These are phyloP conservation scores for Porites lutea DNA, from an alignment of 64 coral and sea anemone species.

Conservation along the genomic window DNA sequence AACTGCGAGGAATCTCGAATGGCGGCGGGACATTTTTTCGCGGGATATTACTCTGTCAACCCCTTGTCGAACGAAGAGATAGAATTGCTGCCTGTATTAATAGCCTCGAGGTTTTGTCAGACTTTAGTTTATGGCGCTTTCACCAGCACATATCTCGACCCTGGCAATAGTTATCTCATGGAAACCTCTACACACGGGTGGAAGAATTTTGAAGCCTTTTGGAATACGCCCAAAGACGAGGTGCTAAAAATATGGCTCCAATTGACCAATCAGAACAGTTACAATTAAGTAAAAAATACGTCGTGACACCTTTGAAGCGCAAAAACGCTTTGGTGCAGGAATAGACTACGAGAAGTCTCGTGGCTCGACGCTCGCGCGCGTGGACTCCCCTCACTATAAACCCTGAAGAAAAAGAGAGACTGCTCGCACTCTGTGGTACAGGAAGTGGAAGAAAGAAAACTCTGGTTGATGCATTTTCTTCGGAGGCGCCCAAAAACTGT, in stretches of 20 bases:
- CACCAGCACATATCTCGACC: neutral
- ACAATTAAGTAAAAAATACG: no score
- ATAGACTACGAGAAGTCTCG: no score
- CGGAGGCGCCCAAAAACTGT: no score
- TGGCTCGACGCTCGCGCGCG: no score
- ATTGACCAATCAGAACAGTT: neutral
- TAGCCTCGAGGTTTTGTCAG: constrained; percentile 67
- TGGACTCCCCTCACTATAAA: no score
- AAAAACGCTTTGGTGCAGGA: no score
- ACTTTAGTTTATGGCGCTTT: constrained; percentile 43
- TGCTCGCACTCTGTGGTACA: no score
- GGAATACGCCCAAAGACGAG: constrained; percentile 44
- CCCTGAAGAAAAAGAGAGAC: no score
- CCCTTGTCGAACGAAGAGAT: constrained; percentile 65
- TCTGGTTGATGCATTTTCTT: no score
- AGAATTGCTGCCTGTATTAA: constrained; percentile 10
- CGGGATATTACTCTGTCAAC: constrained; percentile 63
- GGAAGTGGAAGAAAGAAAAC: no score
- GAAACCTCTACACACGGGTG: constrained; percentile 46
- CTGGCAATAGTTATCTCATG: constrained; percentile 51
- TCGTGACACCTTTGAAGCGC: no score
- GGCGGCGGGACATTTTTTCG: constrained; percentile 57
- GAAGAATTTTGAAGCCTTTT: constrained; percentile 54
- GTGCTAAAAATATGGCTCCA: constrained; percentile 26
- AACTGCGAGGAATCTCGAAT: constrained; percentile 18